Percentiles rank a stretch among this genome's conserved stretches.
Evolutionary conservation across 1,140 invertebrate species (phyloP).

Genomic region (Trachymyrmex cornetzi): DNA sequence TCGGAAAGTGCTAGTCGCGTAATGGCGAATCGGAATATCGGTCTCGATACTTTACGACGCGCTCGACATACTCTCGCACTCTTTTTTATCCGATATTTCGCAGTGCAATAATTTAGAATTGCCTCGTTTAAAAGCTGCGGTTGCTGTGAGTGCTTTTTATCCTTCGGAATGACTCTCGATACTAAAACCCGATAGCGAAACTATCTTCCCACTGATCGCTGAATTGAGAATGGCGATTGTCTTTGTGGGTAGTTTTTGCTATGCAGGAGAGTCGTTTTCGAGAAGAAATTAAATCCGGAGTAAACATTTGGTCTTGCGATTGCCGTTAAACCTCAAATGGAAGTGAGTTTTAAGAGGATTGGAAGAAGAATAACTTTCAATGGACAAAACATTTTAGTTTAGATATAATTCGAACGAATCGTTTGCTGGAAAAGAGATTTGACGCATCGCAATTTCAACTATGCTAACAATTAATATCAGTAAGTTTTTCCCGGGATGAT

Average conservation of each 20-base stretch:
- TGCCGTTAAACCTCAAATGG: not conserved
- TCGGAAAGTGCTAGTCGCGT: slow-evolving; percentile 16
- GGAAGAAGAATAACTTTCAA: not conserved
- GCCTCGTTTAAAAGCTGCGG: slow-evolving; percentile 8
- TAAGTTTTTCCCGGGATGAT: slow-evolving; percentile 6
- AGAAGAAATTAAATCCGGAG: not conserved
- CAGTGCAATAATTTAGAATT: slow-evolving; percentile 16
- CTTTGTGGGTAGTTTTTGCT: not conserved
- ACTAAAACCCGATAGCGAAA: slow-evolving; percentile 34
- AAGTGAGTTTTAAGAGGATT: not conserved
- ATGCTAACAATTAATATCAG: slow-evolving; percentile 13
- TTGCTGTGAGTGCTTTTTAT: slow-evolving; percentile 2
- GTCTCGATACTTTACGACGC: slow-evolving; percentile 18
- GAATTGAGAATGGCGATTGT: slow-evolving; percentile 9
- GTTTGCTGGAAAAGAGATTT: slow-evolving; percentile 4
- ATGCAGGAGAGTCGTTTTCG: slow-evolving; percentile 20
- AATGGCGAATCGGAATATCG: slow-evolving; percentile 11
- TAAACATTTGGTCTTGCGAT: not conserved
- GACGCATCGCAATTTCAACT: slow-evolving; percentile 13
- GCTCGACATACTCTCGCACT: slow-evolving; percentile 17
- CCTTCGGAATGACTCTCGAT: not conserved
- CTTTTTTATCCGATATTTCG: slow-evolving; percentile 19
- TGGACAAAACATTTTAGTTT: slow-evolving; percentile 4
- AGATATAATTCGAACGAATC: slow-evolving; percentile 7
- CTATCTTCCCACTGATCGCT: not conserved